These are phyloP conservation scores for Paragorgia papillata DNA, from an alignment of 92 coral and sea anemone genomes.

Conservation along the genomic window DNA sequence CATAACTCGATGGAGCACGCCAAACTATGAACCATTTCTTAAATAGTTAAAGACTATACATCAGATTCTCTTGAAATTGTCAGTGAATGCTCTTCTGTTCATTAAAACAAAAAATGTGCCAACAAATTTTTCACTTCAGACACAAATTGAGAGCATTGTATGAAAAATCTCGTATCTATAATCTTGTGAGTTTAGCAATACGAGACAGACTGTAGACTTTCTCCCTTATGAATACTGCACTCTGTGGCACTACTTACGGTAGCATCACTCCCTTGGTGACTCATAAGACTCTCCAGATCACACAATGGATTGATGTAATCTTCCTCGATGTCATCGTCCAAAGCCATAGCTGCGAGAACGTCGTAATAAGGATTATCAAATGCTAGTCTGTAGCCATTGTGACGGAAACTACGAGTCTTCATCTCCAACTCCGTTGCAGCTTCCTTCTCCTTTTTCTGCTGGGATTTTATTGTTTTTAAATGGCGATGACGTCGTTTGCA, in stretches of 20 bases:
- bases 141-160: too few species aligned
- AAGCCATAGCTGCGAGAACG: constrained; percentile 96
- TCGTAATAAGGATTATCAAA: constrained; percentile 98
- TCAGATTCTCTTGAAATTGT: too few species aligned
- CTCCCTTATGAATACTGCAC: constrained; percentile 33
- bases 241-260: constrained; percentile 42
- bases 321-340: constrained; percentile 94
- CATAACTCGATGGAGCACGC: too few species aligned
- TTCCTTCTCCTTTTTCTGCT: constrained; percentile 66
- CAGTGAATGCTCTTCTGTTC: too few species aligned
- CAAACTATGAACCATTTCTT: too few species aligned
- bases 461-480: constrained; percentile 51
- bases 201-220: constrained; percentile 38
- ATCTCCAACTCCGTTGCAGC: constrained; percentile 85
- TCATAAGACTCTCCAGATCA: constrained; percentile 56
- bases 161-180: neutral
- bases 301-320: constrained; percentile 88
- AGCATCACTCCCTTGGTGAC: constrained; percentile 33
- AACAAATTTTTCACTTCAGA: too few species aligned
- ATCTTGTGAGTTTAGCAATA: constrained; percentile 29
- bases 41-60: too few species aligned
- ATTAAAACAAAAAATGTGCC: too few species aligned
- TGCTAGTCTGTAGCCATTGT: constrained; percentile 83
- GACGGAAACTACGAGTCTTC: constrained; percentile 79
- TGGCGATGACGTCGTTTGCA: constrained; percentile 63